These are phyloP conservation scores for Drosophila koepferae DNA, from an alignment of 2,888 invertebrate genomes.

Conservation along the genomic window DNA sequence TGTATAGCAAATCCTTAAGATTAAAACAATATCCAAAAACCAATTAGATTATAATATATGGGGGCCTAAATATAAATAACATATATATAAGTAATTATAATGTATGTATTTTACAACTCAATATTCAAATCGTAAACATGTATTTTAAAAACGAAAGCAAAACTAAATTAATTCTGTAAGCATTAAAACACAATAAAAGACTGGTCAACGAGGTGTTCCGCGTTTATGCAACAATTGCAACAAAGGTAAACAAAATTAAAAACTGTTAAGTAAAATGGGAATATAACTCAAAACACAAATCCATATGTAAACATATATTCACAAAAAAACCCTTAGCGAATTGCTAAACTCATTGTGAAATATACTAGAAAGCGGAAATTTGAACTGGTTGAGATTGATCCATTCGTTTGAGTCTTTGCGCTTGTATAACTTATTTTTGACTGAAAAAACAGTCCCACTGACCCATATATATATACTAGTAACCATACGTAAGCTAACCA, in stretches of 20 bases:
- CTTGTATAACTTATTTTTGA: conserved; percentile 40
- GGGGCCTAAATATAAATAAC: conserved; percentile 40
- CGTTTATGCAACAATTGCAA: conserved; percentile 83
- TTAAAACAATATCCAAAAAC: conserved; percentile 31
- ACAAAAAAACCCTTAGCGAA: conserved; percentile 14
- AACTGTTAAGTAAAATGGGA: conserved; percentile 49
- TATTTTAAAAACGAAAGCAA: conserved; percentile 58
- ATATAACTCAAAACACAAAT: conserved; percentile 45
- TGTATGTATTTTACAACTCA: conserved; percentile 65
- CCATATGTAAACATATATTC: conserved; percentile 27
- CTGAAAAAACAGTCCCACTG: conserved; percentile 21
- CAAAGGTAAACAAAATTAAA: conserved; percentile 60
- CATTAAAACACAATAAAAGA: conserved; percentile 84
- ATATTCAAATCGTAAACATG: conserved; percentile 48
- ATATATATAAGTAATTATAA: conserved; percentile 25
- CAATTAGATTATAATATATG: conserved; percentile 47
- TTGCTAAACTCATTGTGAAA: conserved; percentile 18
- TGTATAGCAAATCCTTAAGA: conserved; percentile 70
- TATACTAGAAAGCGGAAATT: conserved; percentile 8
- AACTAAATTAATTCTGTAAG: conserved; percentile 62
- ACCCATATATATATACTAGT: conserved; percentile 6
- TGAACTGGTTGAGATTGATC: conserved; percentile 23
- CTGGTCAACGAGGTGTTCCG: conserved; percentile 86
- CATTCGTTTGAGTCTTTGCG: conserved; percentile 26
- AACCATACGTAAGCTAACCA: conserved; percentile 74